A percentile compares a stretch with the other conserved stretches of the same genome.
These are phyloP conservation scores for Yponomeuta cagnagella DNA, from an alignment of 2,888 invertebrate species.

Conservation along the genomic window DNA sequence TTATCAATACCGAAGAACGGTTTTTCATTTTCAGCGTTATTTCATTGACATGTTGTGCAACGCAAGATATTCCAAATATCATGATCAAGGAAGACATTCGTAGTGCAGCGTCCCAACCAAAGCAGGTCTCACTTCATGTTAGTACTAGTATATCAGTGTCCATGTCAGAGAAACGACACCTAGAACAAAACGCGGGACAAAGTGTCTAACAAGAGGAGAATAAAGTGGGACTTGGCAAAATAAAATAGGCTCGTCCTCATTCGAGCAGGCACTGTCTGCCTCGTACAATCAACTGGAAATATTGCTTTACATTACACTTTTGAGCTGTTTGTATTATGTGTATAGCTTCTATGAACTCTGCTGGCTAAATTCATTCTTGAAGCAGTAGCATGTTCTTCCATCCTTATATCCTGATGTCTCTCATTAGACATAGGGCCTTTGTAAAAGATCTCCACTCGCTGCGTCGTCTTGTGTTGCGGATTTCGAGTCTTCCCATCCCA, in stretches of 20 bases:
- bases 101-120: not conserved
- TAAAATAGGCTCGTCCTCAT: not conserved
- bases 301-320: not conserved
- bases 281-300: not conserved
- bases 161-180: not conserved
- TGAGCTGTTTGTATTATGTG: not conserved
- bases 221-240: not conserved
- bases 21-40: not conserved
- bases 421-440: no score
- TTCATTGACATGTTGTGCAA: not conserved
- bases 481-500: no score
- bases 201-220: constrained; percentile 3
- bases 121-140: not conserved
- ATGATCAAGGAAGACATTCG: not conserved
- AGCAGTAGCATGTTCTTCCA: not conserved
- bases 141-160: constrained; percentile 1
- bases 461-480: no score
- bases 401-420: no score
- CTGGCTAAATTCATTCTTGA: not conserved
- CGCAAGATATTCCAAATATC: not conserved
- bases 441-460: no score
- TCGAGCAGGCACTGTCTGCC: not conserved
- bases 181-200: constrained; percentile 1
- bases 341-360: no score
- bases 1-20: no score